Evolutionary conservation across 1,140 invertebrate species (phyloP).

Genomic region (Atta cephalotes): DNA sequence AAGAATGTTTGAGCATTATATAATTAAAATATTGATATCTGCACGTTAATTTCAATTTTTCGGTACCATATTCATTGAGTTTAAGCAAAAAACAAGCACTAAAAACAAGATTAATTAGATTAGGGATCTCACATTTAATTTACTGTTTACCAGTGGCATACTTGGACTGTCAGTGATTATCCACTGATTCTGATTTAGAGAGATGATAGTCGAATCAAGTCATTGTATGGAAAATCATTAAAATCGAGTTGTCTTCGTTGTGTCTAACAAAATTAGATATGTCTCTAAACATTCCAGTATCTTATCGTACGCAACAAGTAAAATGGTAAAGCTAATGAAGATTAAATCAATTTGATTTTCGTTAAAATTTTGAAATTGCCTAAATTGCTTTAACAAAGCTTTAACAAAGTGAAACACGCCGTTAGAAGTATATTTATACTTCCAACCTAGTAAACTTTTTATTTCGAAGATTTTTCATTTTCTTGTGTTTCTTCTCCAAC

Average conservation of each 20-base stretch:
- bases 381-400: not conserved
- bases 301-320: too few species aligned
- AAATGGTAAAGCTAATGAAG: not conserved
- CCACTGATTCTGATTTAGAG: too few species aligned
- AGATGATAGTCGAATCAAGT: not conserved
- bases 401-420: not conserved
- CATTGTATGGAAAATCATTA: not conserved
- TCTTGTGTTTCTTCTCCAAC: not conserved
- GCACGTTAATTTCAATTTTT: too few species aligned
- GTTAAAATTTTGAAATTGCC: not conserved
- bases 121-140: too few species aligned
- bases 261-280: not conserved
- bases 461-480: not conserved
- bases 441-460: constrained; percentile 9
- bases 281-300: not conserved
- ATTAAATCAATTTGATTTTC: not conserved
- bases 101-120: too few species aligned
- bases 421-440: not conserved
- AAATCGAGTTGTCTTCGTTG: not conserved
- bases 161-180: too few species aligned
- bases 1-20: too few species aligned
- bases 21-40: too few species aligned
- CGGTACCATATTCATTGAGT: too few species aligned
- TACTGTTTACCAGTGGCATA: too few species aligned
- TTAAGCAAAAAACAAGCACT: too few species aligned